Percentiles rank a stretch among this genome's conserved stretches.
These are phyloP conservation scores for Muscicapa striata DNA, from an alignment of 2,797 vertebrate genomes.

Conservation along the genomic window DNA sequence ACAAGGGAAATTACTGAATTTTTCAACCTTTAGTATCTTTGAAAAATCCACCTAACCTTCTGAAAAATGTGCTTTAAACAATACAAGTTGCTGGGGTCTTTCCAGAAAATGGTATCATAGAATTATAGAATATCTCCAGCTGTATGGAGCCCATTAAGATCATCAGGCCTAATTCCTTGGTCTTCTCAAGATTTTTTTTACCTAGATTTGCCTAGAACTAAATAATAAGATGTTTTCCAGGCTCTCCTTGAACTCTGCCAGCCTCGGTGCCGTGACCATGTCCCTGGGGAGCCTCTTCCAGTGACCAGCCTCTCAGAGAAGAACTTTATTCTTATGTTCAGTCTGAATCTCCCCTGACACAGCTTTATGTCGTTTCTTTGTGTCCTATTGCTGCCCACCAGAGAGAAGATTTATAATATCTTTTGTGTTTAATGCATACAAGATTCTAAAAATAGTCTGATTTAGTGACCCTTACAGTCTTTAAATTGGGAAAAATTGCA, in stretches of 20 bases:
- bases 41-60: neutral
- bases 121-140: neutral
- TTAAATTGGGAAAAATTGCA: neutral
- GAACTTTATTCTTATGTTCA: neutral
- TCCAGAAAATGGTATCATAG: neutral
- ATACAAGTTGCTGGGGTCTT: neutral
- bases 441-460: neutral
- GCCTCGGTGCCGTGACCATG: rapidly evolving
- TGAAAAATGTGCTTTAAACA: neutral
- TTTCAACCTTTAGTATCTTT: neutral
- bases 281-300: neutral
- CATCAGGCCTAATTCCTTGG: neutral
- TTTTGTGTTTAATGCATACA: neutral
- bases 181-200: neutral
- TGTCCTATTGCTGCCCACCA: neutral
- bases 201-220: neutral
- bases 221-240: neutral
- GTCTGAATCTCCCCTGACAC: neutral
- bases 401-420: neutral
- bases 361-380: neutral
- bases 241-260: neutral
- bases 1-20: neutral
- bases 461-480: neutral
- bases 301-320: neutral
- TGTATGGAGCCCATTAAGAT: neutral